Base-by-base conservation (phyloP, 1,140 invertebrate species). In the Dysdera silvatica region DNA sequence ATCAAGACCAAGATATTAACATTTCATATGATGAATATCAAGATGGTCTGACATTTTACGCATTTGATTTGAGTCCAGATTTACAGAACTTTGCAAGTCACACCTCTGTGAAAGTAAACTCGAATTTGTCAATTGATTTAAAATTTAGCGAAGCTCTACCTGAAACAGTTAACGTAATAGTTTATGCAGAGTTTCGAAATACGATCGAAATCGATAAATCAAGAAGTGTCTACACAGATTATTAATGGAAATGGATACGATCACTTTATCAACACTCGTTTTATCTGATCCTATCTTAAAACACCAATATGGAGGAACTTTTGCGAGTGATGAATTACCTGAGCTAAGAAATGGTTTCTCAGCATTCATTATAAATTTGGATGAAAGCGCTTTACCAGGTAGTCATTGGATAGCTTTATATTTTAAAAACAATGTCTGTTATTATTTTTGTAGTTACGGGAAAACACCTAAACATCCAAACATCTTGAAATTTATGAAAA, bases 11-110 rank as follows among this genome's bases (percentile, higher is more conserved):
- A 24, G 37, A 59, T 16, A 49, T 59, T 8, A 51, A 51, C 23
- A 60, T 60, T 23, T 23, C 4, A 16, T 60, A 12, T 31, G 33
- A 29, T 12, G 57, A 60, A 51, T 60, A 40, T 43, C n/a, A 28
- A 10, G 14, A 23, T 6, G 57, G 57, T 6, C 52, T 51, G 20
- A 31, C 47, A 7, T n/a, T 60, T 12, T 43, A 40, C 23, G 32
- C 32, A 7, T 2, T 60, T 4, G 57, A 60, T 14, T 23, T 52
- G 23, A 60, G 47, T 1, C 47, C 48, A 18, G 57, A 60, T 20
- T 7, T 60, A 10, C 23, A 32, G 0, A 20, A 32, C 0, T 18
- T 12, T 20, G 57, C 18, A 51, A 51, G 23, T 16, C 35, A 55
- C 31, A 40, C 10, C 20, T 28, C 23, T 10, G 26, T 49, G 12